Conservation (phyloP, 2,888 invertebrate genomes). For the Trisateles emortualis region DNA sequence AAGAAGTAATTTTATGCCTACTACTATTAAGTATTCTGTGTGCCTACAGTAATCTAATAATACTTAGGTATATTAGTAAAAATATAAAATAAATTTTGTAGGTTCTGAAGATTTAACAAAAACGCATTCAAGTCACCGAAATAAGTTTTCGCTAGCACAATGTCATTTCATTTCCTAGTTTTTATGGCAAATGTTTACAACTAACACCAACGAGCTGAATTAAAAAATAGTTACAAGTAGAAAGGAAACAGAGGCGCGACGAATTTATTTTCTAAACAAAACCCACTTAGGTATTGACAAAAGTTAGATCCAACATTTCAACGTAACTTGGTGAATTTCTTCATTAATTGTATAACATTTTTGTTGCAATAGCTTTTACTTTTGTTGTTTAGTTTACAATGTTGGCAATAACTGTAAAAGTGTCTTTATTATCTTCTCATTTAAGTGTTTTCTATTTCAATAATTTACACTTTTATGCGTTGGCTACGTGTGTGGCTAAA, state of each 20-base stretch:
- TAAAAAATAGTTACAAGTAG: constrained; percentile 17
- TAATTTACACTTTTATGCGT: constrained; percentile 22
- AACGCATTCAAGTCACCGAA: neutral
- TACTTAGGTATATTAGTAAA: too few relatives aligned
- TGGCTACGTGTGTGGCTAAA: neutral
- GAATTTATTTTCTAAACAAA: constrained; percentile 32
- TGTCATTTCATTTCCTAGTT: constrained; percentile 4
- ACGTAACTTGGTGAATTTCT: constrained; percentile 56
- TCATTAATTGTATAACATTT: constrained; percentile 66
- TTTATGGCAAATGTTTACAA: neutral
- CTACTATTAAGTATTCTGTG: too few relatives aligned
- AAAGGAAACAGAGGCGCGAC: constrained; percentile 16
- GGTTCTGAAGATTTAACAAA: neutral
- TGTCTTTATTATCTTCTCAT: constrained; percentile 18
- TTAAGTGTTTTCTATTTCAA: constrained; percentile 22
- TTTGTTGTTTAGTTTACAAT: constrained; percentile 55
- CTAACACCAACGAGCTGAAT: neutral
- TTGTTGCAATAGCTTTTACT: constrained; percentile 61
- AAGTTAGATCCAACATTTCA: constrained; percentile 32
- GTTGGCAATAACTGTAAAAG: constrained; percentile 20
- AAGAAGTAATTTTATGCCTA: too few relatives aligned
- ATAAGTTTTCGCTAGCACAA: neutral
- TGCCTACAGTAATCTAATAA: too few relatives aligned
- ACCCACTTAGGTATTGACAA: constrained; percentile 32
- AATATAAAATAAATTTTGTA: too few relatives aligned